phyloP scores from a whole-genome alignment of 2,888 invertebrate genomes.

The Sclerodermus sp. region DNA sequence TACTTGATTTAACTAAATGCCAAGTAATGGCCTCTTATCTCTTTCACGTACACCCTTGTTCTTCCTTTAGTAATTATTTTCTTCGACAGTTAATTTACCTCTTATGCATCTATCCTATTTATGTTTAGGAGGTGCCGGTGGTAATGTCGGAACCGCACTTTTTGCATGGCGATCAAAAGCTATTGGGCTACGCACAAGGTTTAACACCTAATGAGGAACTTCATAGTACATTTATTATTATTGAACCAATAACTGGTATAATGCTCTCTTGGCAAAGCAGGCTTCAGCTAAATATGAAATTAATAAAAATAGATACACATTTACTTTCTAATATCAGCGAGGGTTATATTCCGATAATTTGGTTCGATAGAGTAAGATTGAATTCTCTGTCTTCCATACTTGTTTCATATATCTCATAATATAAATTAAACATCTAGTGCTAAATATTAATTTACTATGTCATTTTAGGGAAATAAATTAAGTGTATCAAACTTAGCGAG shows the following conservation, averaged over 20 bases:
- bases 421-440: no score
- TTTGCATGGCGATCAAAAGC: constrained; percentile 62
- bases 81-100: no score
- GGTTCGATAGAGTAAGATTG: constrained; percentile 63
- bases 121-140: constrained; percentile 61
- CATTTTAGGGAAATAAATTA: no score
- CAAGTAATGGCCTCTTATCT: no score
- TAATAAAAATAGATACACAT: constrained; percentile 55
- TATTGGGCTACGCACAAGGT: constrained; percentile 62
- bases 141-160: constrained; percentile 71
- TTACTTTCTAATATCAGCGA: constrained; percentile 60
- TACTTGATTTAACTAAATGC: constrained; percentile 59
- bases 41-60: no score
- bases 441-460: no score
- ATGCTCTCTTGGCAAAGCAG: constrained; percentile 61
- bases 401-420: no score
- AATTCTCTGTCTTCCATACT: no score
- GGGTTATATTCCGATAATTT: constrained; percentile 64
- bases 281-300: constrained; percentile 63
- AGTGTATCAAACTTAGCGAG: no score
- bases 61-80: neutral
- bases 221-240: constrained; percentile 64
- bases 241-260: constrained; percentile 66
- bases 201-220: constrained; percentile 60
- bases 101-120: neutral